These are phyloP conservation scores for Ahaetulla prasina DNA, from an alignment of 2,113 vertebrate species.

Conservation along the genomic window DNA sequence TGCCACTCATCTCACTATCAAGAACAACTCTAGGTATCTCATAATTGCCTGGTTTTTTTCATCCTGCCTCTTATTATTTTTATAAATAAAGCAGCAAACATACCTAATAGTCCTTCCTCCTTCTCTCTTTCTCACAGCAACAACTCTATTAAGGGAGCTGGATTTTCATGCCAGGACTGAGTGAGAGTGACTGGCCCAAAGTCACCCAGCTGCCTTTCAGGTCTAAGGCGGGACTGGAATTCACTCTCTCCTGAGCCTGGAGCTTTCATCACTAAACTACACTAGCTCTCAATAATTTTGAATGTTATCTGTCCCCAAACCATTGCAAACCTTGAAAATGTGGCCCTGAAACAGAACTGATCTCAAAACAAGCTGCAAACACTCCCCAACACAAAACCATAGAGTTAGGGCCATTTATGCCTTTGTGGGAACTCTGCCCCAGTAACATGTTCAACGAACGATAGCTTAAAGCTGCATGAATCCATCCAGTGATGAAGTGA, in stretches of 20 bases:
- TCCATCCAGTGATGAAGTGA: background rate
- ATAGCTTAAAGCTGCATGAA: background rate
- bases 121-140: background rate
- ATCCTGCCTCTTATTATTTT: background rate
- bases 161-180: background rate
- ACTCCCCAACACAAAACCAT: background rate
- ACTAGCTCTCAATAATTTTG: background rate
- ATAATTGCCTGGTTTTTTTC: background rate
- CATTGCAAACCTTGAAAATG: background rate
- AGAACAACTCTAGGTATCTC: background rate
- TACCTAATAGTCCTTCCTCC: background rate
- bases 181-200: background rate
- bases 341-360: background rate
- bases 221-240: background rate
- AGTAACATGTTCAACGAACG: background rate
- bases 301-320: conserved; percentile 4
- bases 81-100: background rate
- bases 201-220: background rate
- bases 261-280: background rate
- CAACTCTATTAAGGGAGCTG: background rate
- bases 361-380: background rate
- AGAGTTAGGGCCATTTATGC: background rate
- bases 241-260: background rate
- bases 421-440: background rate
- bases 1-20: background rate